Evolutionary conservation across 1,140 invertebrate species (phyloP).

Genomic region (Leptinotarsa defecta): DNA sequence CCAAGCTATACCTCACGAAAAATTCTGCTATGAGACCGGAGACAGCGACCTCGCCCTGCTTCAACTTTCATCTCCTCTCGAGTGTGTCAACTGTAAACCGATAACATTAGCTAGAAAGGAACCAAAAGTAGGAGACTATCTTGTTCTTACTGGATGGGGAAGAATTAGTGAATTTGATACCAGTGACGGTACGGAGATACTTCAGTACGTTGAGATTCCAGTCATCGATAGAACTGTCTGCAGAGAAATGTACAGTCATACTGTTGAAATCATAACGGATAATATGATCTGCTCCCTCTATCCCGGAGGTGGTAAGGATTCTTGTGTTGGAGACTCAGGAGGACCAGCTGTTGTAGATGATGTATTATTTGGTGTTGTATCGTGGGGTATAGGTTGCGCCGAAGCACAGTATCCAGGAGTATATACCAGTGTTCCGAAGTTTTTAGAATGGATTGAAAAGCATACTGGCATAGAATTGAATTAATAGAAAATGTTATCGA

Average conservation of each 20-base stretch:
- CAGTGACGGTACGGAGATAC: background rate
- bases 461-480: background rate
- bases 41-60: slow-evolving; percentile 12
- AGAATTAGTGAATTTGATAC: background rate
- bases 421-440: slow-evolving; percentile 30
- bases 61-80: background rate
- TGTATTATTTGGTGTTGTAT: slow-evolving; percentile 61
- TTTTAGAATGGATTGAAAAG: slow-evolving; percentile 28
- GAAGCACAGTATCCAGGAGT: slow-evolving; percentile 36
- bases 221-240: background rate
- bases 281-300: slow-evolving; percentile 9
- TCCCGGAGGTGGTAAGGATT: slow-evolving; percentile 12
- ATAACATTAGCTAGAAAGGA: background rate
- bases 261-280: background rate
- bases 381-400: slow-evolving; percentile 58
- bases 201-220: slow-evolving; percentile 8
- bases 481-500: no score
- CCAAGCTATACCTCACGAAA: background rate
- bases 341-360: slow-evolving; percentile 40
- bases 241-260: background rate
- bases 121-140: background rate
- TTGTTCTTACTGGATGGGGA: slow-evolving; percentile 16
- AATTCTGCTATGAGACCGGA: background rate
- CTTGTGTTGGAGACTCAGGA: slow-evolving; percentile 9
- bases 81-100: background rate